A percentile compares a stretch with the other conserved stretches of the same genome.
phyloP scores from a whole-genome alignment of 2,797 vertebrate species.

The Sphaeramia orbicularis region DNA sequence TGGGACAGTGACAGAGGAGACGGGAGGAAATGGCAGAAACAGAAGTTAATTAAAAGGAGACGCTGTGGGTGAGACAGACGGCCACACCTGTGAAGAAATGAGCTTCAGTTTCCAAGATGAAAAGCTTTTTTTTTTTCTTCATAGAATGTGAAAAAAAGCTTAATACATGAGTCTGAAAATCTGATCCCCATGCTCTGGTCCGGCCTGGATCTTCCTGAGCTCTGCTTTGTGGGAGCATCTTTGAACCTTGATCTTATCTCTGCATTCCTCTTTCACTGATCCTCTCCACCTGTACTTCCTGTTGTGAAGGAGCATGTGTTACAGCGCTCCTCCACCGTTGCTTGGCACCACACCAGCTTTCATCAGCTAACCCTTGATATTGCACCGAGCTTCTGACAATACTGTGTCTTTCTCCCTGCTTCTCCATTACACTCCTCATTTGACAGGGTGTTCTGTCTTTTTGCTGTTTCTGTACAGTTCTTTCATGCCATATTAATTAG shows the following conservation, averaged over 20 bases:
- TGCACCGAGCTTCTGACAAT: constrained; percentile 37
- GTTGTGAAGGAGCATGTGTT: constrained; percentile 59
- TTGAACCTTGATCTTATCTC: constrained; percentile 66
- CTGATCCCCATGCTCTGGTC: constrained; percentile 43
- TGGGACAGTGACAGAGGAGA: constrained; percentile 21
- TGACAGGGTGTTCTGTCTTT: background rate
- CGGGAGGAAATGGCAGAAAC: constrained; percentile 9
- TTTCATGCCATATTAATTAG: too few species aligned
- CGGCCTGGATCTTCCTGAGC: constrained; percentile 33
- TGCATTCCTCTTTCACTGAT: constrained; percentile 46
- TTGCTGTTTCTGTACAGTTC: background rate
- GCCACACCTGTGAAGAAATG: constrained; percentile 18
- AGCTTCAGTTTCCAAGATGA: background rate
- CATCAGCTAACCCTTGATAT: constrained; percentile 54
- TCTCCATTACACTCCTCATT: background rate
- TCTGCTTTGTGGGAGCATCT: constrained; percentile 56
- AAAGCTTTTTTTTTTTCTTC: background rate
- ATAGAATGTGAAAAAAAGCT: constrained; percentile 21
- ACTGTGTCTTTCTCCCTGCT: constrained; percentile 13
- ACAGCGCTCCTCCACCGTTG: constrained; percentile 43
- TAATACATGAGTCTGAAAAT: constrained; percentile 20
- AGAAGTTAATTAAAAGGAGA: constrained; percentile 37
- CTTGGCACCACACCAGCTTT: constrained; percentile 54
- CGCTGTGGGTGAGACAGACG: constrained; percentile 18
- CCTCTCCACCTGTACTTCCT: constrained; percentile 56